These are phyloP conservation scores for Sylvia borin DNA, from an alignment of 2,797 vertebrate genomes.

Conservation along the genomic window DNA sequence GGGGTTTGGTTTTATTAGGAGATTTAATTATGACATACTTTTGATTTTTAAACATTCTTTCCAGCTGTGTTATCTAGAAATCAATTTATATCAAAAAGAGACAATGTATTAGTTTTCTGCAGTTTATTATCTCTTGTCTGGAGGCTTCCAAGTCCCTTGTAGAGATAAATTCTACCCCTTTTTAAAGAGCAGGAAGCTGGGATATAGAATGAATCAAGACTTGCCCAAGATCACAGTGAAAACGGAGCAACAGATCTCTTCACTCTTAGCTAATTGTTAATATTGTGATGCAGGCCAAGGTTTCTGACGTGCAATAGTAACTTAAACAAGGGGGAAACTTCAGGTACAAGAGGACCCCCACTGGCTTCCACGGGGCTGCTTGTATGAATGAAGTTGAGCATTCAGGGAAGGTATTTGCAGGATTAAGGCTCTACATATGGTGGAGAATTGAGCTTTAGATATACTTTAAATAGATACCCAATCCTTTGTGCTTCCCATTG, in stretches of 20 bases:
- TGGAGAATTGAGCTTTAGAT: slow-evolving; percentile 18
- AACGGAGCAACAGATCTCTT: neutral
- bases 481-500: slow-evolving; percentile 50
- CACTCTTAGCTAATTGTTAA: neutral
- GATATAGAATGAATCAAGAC: neutral
- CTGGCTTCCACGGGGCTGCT: neutral
- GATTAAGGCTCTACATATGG: neutral
- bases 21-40: neutral
- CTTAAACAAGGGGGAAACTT: neutral
- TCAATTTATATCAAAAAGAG: neutral
- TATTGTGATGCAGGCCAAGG: neutral
- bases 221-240: neutral
- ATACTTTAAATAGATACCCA: slow-evolving; percentile 44
- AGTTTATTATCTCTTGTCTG: neutral
- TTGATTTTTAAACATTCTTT: slow-evolving; percentile 3
- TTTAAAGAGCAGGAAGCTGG: neutral
- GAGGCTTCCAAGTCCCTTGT: neutral
- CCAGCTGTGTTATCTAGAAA: neutral
- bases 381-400: neutral
- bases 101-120: neutral
- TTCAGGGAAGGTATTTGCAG: neutral
- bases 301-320: neutral
- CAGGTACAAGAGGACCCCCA: neutral
- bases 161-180: neutral
- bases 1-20: neutral